Evolutionary conservation across 2,113 vertebrate species (phyloP).

Genomic region (Camelus dromedarius): DNA sequence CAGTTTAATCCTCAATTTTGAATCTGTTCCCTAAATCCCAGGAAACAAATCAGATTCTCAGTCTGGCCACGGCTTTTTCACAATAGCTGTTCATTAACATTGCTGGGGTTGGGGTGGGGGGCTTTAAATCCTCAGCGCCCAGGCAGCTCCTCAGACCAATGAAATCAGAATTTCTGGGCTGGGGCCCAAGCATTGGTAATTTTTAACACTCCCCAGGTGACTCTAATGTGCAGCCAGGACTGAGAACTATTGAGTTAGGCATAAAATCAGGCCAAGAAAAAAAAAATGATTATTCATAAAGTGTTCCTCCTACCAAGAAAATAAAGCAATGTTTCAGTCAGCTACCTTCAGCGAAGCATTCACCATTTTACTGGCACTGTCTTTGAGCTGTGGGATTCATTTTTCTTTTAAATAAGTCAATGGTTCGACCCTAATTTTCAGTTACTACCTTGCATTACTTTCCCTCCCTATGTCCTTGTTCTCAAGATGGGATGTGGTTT

Average conservation of each 20-base stretch:
- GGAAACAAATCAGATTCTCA: not conserved
- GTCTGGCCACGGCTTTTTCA: not conserved
- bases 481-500: not conserved
- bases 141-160: not conserved
- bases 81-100: not conserved
- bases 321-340: constrained; percentile 25
- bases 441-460: not conserved
- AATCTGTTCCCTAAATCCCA: not conserved
- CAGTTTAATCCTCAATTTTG: not conserved
- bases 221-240: not conserved
- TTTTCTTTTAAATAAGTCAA: not conserved
- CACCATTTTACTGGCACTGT: not conserved
- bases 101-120: not conserved
- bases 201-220: constrained; percentile 58
- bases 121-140: not conserved
- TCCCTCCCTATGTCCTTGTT: not conserved
- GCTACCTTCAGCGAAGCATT: constrained; percentile 21
- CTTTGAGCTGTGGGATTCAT: not conserved
- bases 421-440: constrained; percentile 9
- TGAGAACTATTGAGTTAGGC: constrained; percentile 32
- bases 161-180: constrained; percentile 57
- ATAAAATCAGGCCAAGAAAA: constrained; percentile 35
- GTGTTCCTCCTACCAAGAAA: not conserved
- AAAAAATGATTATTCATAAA: not conserved
- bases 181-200: not conserved